phyloP scores from a whole-genome alignment of 2,113 vertebrate genomes.

The Nyctereutes procyonoides region DNA sequence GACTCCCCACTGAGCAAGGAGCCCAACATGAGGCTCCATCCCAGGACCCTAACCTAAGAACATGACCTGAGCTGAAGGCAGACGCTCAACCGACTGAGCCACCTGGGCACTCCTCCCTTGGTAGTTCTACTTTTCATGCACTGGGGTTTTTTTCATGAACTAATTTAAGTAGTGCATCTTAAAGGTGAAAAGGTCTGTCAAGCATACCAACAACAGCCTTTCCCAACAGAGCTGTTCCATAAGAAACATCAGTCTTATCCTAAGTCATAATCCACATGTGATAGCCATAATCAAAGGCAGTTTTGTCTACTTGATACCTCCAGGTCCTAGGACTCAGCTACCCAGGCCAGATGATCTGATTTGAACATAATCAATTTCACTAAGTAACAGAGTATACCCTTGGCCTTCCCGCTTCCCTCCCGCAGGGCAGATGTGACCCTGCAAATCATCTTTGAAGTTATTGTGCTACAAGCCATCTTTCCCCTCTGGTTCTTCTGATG shows the following conservation, averaged over 20 bases:
- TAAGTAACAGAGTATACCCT: not conserved
- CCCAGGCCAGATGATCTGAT: not conserved
- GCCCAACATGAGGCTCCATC: not conserved
- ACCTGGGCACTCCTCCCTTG: not conserved
- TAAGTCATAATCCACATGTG: not conserved
- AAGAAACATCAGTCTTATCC: not conserved
- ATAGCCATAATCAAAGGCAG: not conserved
- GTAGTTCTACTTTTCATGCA: not conserved
- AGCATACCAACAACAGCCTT: not conserved
- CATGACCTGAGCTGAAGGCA: not conserved
- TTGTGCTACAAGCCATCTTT: not conserved
- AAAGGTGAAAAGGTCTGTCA: not conserved
- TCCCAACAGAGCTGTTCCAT: not conserved
- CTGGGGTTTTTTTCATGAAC: not conserved
- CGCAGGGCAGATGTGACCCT: not conserved
- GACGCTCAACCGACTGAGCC: not conserved
- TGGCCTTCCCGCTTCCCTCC: not conserved
- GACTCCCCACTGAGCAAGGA: not conserved
- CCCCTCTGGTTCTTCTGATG: not conserved
- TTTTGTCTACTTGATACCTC: not conserved
- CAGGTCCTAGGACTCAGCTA: not conserved
- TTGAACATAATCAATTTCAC: not conserved
- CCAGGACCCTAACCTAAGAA: not conserved
- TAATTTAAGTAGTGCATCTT: not conserved
- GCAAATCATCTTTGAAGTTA: not conserved